phyloP scores from a whole-genome alignment of 2,888 invertebrate genomes.

The Chrysomela aeneicollis region DNA sequence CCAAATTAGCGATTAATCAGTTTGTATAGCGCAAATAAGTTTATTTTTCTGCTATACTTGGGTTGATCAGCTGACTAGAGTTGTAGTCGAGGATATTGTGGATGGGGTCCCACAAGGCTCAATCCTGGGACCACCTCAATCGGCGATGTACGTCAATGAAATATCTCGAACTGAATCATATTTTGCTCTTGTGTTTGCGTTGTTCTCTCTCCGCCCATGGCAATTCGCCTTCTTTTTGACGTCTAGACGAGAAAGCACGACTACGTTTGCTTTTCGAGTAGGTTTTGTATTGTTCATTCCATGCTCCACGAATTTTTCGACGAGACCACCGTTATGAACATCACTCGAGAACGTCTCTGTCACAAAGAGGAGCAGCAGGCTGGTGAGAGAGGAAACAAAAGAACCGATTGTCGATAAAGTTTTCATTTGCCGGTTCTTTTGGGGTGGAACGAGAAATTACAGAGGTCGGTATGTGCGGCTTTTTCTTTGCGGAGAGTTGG shows the following conservation, averaged over 20 bases:
- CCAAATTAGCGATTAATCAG: not conserved
- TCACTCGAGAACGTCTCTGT: conserved; percentile 35
- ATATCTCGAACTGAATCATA: no score
- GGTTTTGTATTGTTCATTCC: conserved; percentile 13
- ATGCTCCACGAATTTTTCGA: conserved; percentile 11
- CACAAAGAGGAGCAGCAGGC: conserved; percentile 27
- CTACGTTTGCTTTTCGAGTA: conserved; percentile 13
- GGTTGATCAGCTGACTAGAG: no score
- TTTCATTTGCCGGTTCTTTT: conserved; percentile 27
- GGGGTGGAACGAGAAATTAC: conserved; percentile 20
- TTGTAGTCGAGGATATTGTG: no score
- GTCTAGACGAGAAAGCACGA: conserved; percentile 20
- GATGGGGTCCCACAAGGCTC: no score
- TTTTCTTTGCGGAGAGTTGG: not conserved
- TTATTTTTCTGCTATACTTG: no score
- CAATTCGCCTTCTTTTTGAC: conserved; percentile 11
- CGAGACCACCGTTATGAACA: conserved; percentile 24
- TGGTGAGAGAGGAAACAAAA: conserved; percentile 27
- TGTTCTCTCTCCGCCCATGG: conserved; percentile 14
- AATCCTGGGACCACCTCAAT: no score
- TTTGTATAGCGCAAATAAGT: no score
- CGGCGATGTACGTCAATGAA: no score
- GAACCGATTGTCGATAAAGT: conserved; percentile 30
- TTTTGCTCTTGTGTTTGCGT: no score
- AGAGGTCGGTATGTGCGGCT: not conserved